These are phyloP conservation scores for Polymixis lichenea DNA, from an alignment of 2,888 invertebrate genomes.

Conservation along the genomic window DNA sequence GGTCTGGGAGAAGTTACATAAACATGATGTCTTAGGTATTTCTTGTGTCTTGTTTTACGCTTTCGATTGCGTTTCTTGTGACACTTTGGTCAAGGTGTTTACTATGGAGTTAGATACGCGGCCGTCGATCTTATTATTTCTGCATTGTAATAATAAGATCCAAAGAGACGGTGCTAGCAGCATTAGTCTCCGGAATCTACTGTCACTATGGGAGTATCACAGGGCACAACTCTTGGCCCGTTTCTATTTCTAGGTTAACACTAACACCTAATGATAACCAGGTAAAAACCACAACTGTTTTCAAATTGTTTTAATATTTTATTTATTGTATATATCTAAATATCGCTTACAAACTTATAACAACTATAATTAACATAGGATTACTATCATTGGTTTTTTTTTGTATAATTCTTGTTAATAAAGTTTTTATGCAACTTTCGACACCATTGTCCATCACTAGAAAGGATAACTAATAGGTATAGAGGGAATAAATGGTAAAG, in stretches of 20 bases:
- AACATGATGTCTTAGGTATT: neutral
- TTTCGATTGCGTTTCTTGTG: neutral
- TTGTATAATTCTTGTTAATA: neutral
- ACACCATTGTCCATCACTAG: neutral
- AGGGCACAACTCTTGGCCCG: neutral
- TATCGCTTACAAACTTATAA: neutral
- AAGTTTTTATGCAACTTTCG: neutral
- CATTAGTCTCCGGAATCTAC: neutral
- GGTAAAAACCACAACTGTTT: neutral
- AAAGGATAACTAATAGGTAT: neutral
- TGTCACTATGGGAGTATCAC: neutral
- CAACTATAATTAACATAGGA: neutral
- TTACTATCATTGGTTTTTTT: neutral
- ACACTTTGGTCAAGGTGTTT: neutral
- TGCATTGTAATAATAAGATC: neutral
- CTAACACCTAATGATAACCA: neutral
- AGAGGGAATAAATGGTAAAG: conserved; percentile 23
- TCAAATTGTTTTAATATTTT: neutral
- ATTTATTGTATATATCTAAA: conserved; percentile 1
- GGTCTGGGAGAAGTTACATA: too few species aligned
- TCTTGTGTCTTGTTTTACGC: neutral
- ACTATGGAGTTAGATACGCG: neutral
- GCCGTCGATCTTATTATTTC: neutral
- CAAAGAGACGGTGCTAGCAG: neutral
- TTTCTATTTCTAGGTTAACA: neutral